Evolutionary conservation across 2,113 vertebrate genomes (phyloP), one percentile per base, ranked within the genome.

Genomic region (Entelurus aequoreus): DNA sequence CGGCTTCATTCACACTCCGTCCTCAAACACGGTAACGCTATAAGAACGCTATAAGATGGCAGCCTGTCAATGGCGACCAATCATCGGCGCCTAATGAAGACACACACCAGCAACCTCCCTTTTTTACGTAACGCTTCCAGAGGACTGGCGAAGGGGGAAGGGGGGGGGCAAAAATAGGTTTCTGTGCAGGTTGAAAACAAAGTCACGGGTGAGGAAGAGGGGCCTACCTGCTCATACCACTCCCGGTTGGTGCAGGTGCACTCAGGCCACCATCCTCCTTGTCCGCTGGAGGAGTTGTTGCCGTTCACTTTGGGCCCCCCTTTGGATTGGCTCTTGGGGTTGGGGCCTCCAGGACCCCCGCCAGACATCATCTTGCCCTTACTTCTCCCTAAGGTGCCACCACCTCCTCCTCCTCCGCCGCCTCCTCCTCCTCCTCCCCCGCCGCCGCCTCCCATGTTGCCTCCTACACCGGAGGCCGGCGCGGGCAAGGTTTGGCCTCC

Each of bases 171-270:
- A 28, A 28, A 28, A 28, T 28, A 4, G 2, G 28, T 28, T 28
- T n/a, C n/a, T n/a, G n/a, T n/a, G n/a, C n/a, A n/a, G n/a, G n/a
- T n/a, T 28, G 28, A 4, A 3, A 28, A 28, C 4, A 28, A 28
- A 28, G 28, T 28, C 28, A 28, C 4, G 28, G 28, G 64, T 66
- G 62, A 77, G 66, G 52, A 83, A 78, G 75, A 72, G 6, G 28
- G 74, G 69, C 71, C 90, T 93, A 98, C 96, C 96, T 98, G 95
- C 77, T 98, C 95, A 81, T 98, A 98, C 96, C 96, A 98, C 90
- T 98, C 96, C 84, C 96, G 94, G 85, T 93, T 94, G 84, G 96
- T 93, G 87, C 96, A 98, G 88, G 96, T 98, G 89, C 95, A 98
- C 80, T 98, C 95, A 0, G 95, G 95, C 95, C 94, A 98, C 96